A percentile compares a stretch with the other conserved stretches of the same genome.
Evolutionary conservation across 2,113 vertebrate genomes (phyloP).

Genomic region (Perognathus longimembris): DNA sequence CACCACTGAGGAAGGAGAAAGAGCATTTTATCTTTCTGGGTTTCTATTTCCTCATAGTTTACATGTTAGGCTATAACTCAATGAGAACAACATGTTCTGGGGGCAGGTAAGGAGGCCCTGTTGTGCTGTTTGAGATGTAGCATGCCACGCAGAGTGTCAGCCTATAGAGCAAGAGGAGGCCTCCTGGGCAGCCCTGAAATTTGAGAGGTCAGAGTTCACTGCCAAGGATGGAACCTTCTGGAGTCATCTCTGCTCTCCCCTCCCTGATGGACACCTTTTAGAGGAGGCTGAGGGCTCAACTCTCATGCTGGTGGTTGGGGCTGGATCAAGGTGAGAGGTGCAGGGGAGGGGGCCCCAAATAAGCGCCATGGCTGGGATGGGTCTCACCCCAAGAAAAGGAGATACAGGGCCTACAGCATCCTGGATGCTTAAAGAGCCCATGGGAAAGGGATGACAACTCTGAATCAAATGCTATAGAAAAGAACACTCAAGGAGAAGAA

Average conservation of each 20-base stretch:
- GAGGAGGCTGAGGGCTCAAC: neutral
- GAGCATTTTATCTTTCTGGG: neutral
- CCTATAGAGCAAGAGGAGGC: no score
- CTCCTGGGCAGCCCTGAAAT: neutral
- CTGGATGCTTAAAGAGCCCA: neutral
- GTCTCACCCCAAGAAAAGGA: neutral
- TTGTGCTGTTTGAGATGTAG: neutral
- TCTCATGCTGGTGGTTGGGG: no score
- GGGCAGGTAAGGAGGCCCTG: neutral
- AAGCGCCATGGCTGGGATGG: neutral
- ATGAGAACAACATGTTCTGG: constrained; percentile 21
- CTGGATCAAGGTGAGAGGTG: neutral
- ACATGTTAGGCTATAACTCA: neutral
- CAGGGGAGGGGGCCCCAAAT: neutral
- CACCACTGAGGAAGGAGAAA: neutral
- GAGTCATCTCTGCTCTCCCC: no score
- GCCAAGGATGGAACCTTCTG: neutral
- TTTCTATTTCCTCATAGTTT: constrained; percentile 17
- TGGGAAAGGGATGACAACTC: neutral
- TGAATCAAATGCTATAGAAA: neutral
- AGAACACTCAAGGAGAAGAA: no score
- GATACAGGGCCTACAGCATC: neutral
- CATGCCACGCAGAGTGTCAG: neutral
- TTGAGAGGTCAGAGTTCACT: rapidly evolving
- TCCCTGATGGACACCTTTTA: neutral